These are phyloP conservation scores for Sandelia bainsii DNA, from an alignment of 2,797 vertebrate genomes.

Conservation along the genomic window DNA sequence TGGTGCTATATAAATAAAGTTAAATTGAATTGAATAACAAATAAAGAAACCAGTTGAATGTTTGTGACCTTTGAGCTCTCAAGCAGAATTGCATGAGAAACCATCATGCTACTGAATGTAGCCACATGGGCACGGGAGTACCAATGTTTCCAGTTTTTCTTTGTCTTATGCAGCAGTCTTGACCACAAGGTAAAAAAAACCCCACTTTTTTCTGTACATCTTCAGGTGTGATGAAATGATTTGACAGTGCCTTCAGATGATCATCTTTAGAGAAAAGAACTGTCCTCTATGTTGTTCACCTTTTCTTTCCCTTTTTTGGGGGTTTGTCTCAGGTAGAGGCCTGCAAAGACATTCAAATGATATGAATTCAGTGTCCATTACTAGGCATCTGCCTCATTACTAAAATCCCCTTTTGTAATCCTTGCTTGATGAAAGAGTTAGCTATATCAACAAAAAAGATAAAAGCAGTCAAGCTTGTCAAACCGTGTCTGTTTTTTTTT, in stretches of 20 bases:
- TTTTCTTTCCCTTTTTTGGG: background rate
- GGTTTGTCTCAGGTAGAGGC: background rate
- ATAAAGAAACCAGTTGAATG: too few species aligned
- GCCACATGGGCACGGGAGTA: too few species aligned
- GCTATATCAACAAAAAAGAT: constrained; percentile 34
- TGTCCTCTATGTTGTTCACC: constrained; percentile 11
- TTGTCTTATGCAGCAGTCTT: constrained; percentile 26
- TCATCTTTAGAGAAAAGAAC: background rate
- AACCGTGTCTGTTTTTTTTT: constrained; percentile 29
- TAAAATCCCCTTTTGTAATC: constrained; percentile 38
- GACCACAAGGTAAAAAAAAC: constrained; percentile 11
- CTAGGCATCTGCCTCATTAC: constrained; percentile 23
- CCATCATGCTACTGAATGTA: too few species aligned
- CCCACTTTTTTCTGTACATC: constrained; percentile 11
- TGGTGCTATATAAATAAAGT: too few species aligned
- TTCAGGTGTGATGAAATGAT: constrained; percentile 55
- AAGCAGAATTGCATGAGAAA: too few species aligned
- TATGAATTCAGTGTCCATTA: constrained; percentile 33
- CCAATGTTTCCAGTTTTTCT: background rate
- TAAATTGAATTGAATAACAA: too few species aligned
- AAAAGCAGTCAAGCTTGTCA: constrained; percentile 43
- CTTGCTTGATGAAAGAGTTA: constrained; percentile 41
- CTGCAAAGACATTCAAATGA: constrained; percentile 14
- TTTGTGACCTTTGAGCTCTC: too few species aligned
- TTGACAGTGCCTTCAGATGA: constrained; percentile 35